These are phyloP conservation scores for Micrasema minimum DNA, from an alignment of 1,140 invertebrate genomes.

Conservation along the genomic window DNA sequence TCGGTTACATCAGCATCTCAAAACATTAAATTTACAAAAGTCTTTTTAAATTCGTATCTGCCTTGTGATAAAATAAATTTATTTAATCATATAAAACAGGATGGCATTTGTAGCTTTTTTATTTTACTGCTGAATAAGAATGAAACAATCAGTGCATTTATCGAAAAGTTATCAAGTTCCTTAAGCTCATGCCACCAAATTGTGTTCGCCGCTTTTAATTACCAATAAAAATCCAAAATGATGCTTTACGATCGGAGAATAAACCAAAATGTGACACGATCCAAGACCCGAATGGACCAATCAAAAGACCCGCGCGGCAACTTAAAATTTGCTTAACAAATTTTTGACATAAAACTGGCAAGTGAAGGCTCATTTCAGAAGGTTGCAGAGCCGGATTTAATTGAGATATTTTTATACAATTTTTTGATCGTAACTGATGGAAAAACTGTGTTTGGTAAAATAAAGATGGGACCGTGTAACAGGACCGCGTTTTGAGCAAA, in stretches of 20 bases:
- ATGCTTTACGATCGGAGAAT: slow-evolving; percentile 28
- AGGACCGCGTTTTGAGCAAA: no score
- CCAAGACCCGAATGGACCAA: slow-evolving; percentile 1
- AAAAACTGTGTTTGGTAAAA: no score
- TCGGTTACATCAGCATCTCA: no score
- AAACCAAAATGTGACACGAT: slow-evolving; percentile 31
- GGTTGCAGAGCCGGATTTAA: neutral
- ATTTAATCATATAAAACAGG: no score
- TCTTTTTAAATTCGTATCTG: no score
- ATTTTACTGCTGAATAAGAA: neutral
- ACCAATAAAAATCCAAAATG: slow-evolving; percentile 25
- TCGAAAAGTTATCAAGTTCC: neutral
- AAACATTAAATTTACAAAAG: no score
- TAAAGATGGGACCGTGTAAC: no score
- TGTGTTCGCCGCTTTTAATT: slow-evolving; percentile 23
- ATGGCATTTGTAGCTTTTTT: no score
- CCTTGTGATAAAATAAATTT: no score
- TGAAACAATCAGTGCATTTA: neutral
- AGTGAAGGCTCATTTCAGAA: slow-evolving; percentile 14
- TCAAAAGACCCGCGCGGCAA: slow-evolving; percentile 29
- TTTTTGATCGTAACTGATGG: no score
- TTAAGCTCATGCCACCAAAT: slow-evolving; percentile 12
- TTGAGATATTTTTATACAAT: no score
- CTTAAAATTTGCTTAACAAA: slow-evolving; percentile 39
- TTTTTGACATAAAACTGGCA: slow-evolving; percentile 37